Evolutionary conservation across 2,888 invertebrate genomes (phyloP).

Genomic region (Apamea crenata): DNA sequence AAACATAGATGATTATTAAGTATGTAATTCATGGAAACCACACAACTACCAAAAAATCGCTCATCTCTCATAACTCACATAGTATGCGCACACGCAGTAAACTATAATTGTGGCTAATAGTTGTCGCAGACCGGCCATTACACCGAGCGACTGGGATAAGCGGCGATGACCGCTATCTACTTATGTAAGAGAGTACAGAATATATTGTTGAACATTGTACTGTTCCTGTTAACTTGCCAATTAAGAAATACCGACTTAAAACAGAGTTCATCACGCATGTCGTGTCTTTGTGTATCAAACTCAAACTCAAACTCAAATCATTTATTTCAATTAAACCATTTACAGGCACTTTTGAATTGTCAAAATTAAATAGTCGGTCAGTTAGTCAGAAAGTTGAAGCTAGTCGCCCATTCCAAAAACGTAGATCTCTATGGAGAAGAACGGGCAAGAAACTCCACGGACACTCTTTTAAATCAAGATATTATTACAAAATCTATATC

Average conservation of each 20-base stretch:
- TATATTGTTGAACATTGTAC: conserved; percentile 13
- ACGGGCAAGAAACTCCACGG: no score
- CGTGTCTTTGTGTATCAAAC: neutral
- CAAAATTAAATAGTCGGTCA: no score
- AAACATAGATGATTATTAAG: neutral
- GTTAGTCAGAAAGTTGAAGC: no score
- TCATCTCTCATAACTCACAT: conserved; percentile 46
- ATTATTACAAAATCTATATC: no score
- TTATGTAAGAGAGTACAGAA: conserved; percentile 33
- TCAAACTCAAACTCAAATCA: no score
- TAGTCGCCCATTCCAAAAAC: no score
- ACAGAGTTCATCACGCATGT: neutral
- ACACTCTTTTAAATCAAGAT: no score
- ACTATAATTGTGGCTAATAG: conserved; percentile 75
- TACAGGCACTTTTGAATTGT: no score
- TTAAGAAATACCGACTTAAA: neutral
- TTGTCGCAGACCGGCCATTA: conserved; percentile 76
- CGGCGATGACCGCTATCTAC: conserved; percentile 47
- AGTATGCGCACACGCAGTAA: conserved; percentile 47
- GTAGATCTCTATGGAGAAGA: no score
- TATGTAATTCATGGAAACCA: neutral
- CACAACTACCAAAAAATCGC: conserved; percentile 26
- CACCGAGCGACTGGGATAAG: conserved; percentile 51
- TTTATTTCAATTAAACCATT: no score
- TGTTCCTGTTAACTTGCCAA: conserved; percentile 4